Evolutionary conservation across 1,140 invertebrate genomes (phyloP).

Genomic region (Drosophila arawakana): DNA sequence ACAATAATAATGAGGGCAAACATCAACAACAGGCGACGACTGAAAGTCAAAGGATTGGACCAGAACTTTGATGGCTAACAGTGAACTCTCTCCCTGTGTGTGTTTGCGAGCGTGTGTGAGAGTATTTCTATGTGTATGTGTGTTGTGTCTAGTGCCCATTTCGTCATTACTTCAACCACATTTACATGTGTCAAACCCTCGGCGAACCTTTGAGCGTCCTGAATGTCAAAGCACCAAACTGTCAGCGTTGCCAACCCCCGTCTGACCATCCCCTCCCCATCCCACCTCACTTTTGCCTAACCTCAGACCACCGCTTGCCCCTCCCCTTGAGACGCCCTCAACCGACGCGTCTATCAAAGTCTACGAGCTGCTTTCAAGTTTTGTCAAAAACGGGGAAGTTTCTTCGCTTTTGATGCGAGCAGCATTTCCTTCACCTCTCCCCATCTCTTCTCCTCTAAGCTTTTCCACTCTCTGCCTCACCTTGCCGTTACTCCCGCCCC

Average conservation of each 20-base stretch:
- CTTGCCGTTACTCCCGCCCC: background rate
- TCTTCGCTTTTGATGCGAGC: conserved; percentile 72
- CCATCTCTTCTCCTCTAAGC: background rate
- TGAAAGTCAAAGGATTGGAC: conserved; percentile 76
- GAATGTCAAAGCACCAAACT: conserved; percentile 53
- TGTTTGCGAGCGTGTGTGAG: conserved; percentile 25
- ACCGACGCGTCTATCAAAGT: conserved; percentile 66
- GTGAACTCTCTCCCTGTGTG: background rate
- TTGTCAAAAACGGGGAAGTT: conserved; percentile 62
- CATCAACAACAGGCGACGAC: conserved; percentile 73
- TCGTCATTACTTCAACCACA: conserved; percentile 84
- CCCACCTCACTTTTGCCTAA: background rate
- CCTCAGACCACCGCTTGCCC: background rate
- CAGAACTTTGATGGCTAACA: conserved; percentile 9
- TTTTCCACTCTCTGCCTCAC: background rate
- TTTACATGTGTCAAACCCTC: conserved; percentile 79
- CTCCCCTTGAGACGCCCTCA: conserved; percentile 8
- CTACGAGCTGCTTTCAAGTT: conserved; percentile 73
- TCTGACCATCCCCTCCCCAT: conserved; percentile 50
- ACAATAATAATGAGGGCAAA: conserved; percentile 81
- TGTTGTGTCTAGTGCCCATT: conserved; percentile 75
- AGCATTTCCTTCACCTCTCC: background rate
- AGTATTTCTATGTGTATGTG: conserved; percentile 13
- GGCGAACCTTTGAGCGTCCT: conserved; percentile 71
- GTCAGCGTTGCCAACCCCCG: conserved; percentile 67